Evolutionary conservation across 2,113 vertebrate species (phyloP).

Genomic region (Benitochromis conjunctus): DNA sequence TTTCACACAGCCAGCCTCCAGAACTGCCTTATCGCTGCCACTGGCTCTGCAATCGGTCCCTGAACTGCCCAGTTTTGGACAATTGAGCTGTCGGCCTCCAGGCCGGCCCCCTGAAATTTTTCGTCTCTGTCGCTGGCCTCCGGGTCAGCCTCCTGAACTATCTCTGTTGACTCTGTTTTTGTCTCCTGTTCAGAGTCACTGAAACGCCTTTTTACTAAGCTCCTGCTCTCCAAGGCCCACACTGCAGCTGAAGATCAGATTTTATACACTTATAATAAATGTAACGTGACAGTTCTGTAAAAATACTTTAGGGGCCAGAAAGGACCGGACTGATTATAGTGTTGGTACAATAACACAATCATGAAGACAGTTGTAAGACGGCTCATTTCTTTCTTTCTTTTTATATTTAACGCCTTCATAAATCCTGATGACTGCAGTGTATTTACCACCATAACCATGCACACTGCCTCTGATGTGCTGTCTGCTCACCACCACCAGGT

Average conservation of each 20-base stretch:
- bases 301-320: not conserved
- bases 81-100: too few species aligned
- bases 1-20: too few species aligned
- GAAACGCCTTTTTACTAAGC: not conserved
- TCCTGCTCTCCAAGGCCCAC: not conserved
- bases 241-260: not conserved
- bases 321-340: not conserved
- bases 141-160: too few species aligned
- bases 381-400: not conserved
- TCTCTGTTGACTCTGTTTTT: too few species aligned
- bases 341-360: not conserved
- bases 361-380: not conserved
- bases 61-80: too few species aligned
- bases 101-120: too few species aligned
- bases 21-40: too few species aligned
- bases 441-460: not conserved
- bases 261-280: not conserved
- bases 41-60: too few species aligned
- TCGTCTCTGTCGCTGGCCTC: too few species aligned
- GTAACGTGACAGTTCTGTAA: not conserved
- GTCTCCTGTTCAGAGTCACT: not conserved
- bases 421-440: not conserved
- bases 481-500: not conserved
- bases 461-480: not conserved
- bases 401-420: not conserved